Base-by-base conservation (phyloP, 2,888 invertebrate species). In the Margaritifera margaritifera region DNA sequence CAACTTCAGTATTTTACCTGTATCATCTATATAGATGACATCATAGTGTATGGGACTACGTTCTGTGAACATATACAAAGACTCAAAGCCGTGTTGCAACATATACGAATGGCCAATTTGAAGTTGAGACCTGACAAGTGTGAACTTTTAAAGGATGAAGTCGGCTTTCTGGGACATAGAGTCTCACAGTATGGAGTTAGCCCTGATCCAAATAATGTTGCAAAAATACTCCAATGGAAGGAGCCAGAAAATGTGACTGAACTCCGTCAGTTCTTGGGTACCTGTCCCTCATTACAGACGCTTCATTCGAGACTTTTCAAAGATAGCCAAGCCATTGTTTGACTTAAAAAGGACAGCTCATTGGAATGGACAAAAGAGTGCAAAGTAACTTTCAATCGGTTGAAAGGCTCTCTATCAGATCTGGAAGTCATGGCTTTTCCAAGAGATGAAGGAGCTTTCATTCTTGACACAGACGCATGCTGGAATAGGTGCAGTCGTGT, bases 101-200 rank as follows among this genome's bases (percentile, higher is more conserved):
- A 72, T 50, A 61, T 76, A 15, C 56, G 24, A 6, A 24, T 55
- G 19, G 77, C 80, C 15, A 64, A 65, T 53, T 54, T 80, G 25
- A 79, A 78, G 59, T 59, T 80, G 11, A 78, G 74, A 57, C 74
- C 76, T n/a, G 57, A 69, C 50, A 78, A 78, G 62, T 78, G 72
- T 65, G 55, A 69, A 19, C 31, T 76, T 18, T 61, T 75, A 22
- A 62, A 68, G 56, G n/a, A 20, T 59, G 71, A 69, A 42, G 75
- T 77, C 5, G 64, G 64, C 5, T 79, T 72, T 66, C 50, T 73
- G 25, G 75, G 73, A 20, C 69, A 72, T 31, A 63, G 68, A 8
- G 63, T 72, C n/a, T 56, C 60, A 3, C n/a, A 54, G 6, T 22
- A 67, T 25, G 68, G 68, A 19, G 51, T 62, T 6, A 18, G 6